Conservation (phyloP, 2,797 vertebrate genomes). For the Eulemur mongoz region DNA sequence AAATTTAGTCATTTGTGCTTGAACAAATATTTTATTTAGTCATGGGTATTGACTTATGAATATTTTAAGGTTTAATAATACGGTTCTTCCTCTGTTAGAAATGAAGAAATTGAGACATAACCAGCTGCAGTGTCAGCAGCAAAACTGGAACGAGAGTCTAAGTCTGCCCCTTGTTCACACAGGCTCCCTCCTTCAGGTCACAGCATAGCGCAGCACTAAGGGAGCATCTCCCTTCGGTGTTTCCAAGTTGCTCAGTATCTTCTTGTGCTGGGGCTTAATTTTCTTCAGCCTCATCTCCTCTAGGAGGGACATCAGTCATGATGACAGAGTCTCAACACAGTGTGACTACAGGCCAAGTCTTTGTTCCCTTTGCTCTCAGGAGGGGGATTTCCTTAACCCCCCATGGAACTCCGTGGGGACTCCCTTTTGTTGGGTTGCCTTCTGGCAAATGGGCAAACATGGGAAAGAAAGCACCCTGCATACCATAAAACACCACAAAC, state of each 20-base stretch:
- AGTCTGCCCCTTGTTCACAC: not conserved
- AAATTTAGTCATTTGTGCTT: not conserved
- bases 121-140: not conserved
- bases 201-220: not conserved
- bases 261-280: not conserved
- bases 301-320: not conserved
- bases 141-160: not conserved
- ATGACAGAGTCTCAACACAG: not conserved
- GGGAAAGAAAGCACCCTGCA: not conserved
- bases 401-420: not conserved
- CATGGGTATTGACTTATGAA: not conserved
- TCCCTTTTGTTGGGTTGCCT: not conserved
- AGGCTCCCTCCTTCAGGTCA: not conserved
- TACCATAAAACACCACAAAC: not conserved
- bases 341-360: not conserved
- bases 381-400: not conserved
- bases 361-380: not conserved
- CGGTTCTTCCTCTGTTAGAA: not conserved
- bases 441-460: not conserved
- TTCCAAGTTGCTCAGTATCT: not conserved
- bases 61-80: not conserved
- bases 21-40: slow-evolving; percentile 13
- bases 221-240: not conserved
- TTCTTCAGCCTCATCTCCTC: not conserved
- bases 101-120: not conserved